A percentile compares a stretch with the other conserved stretches of the same genome.
Evolutionary conservation across 2,888 invertebrate genomes (phyloP).

Genomic region (Alviniconcha strummeri): DNA sequence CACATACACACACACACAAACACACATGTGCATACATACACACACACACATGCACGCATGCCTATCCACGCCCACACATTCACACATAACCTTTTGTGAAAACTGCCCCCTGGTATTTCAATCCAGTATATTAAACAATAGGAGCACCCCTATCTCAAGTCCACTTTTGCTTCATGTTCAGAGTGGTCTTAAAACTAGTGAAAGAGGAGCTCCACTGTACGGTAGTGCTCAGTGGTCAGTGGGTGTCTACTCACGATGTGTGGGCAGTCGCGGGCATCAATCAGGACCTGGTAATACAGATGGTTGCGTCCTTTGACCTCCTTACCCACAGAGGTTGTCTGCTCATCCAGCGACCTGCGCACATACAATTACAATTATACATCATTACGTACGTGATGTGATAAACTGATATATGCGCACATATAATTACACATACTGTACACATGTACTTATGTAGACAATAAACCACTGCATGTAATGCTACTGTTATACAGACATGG

Average conservation of each 20-base stretch:
- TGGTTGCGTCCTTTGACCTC: constrained; percentile 87
- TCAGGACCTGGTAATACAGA: constrained; percentile 97
- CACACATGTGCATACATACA: too few relatives aligned
- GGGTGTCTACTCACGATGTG: constrained; percentile 85
- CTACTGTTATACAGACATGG: background rate
- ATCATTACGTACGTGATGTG: background rate
- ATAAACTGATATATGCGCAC: background rate
- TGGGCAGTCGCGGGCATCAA: constrained; percentile 97
- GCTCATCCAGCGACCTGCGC: constrained; percentile 43
- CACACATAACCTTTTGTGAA: too few relatives aligned
- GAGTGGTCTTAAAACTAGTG: too few relatives aligned
- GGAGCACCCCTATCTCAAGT: too few relatives aligned
- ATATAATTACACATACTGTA: background rate
- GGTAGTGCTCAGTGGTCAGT: background rate
- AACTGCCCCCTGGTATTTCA: too few relatives aligned
- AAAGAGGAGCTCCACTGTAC: too few relatives aligned
- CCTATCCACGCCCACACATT: too few relatives aligned
- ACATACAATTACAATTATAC: background rate
- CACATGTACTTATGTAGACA: too few relatives aligned
- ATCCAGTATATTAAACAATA: too few relatives aligned
- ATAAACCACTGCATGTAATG: background rate
- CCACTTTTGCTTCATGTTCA: too few relatives aligned
- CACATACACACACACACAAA: too few relatives aligned
- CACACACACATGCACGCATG: too few relatives aligned
- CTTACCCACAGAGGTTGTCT: constrained; percentile 49